A percentile compares a stretch with the other conserved stretches of the same genome.
These are phyloP conservation scores for Hypotaenidia okinawae DNA, from an alignment of 2,797 vertebrate genomes.

Conservation along the genomic window DNA sequence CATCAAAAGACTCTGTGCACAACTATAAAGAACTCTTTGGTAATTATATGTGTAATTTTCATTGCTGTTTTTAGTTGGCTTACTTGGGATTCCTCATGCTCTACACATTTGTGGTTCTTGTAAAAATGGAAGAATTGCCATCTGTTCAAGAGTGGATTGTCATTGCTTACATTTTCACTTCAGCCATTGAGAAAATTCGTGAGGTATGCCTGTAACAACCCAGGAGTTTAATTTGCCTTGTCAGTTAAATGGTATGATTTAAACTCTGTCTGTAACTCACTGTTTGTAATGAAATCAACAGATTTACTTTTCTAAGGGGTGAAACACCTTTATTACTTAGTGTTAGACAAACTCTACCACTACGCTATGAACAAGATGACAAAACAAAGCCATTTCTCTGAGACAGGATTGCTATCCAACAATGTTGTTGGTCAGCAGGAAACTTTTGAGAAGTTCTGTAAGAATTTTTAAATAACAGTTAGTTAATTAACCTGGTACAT, in stretches of 20 bases:
- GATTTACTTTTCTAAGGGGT: not conserved
- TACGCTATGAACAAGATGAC: not conserved
- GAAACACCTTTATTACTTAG: not conserved
- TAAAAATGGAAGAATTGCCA: conserved; percentile 87
- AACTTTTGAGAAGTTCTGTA: not conserved
- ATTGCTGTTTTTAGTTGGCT: conserved; percentile 83
- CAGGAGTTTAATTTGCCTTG: not conserved
- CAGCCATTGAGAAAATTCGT: conserved; percentile 94
- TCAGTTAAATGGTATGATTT: not conserved
- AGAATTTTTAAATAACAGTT: not conserved
- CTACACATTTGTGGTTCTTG: conserved; percentile 96
- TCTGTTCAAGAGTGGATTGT: conserved; percentile 96
- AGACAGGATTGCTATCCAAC: not conserved
- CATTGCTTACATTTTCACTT: conserved; percentile 97
- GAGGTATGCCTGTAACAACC: conserved; percentile 82
- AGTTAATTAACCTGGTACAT: not conserved
- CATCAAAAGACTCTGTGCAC: not conserved
- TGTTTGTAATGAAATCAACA: no score
- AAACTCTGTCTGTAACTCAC: not conserved
- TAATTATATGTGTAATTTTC: conserved; percentile 23
- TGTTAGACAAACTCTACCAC: not conserved
- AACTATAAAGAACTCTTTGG: not conserved
- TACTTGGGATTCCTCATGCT: conserved; percentile 97
- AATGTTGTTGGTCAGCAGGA: not conserved
- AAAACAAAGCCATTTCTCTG: not conserved